Conservation (phyloP, 2,888 invertebrate species). For the Imbricaverruca yamaguchii region DNA sequence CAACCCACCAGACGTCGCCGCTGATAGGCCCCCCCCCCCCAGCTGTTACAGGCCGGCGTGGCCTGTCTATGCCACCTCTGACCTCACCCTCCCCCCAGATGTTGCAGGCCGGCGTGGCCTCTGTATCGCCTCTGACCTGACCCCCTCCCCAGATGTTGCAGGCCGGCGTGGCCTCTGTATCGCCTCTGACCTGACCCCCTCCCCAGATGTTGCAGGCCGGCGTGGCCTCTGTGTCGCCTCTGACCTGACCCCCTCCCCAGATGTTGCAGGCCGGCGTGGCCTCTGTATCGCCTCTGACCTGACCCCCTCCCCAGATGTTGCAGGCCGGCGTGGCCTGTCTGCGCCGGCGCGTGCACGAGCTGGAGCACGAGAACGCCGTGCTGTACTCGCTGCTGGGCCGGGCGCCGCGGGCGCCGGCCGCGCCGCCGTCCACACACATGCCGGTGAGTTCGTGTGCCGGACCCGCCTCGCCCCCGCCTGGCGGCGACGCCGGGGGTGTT, state of each 20-base stretch:
- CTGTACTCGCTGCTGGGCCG: conserved; percentile 51
- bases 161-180: too few species aligned
- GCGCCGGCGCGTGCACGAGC: conserved; percentile 63
- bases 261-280: conserved; percentile 68
- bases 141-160: conserved; percentile 39
- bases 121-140: conserved; percentile 42
- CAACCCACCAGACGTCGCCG: conserved; percentile 46
- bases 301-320: conserved; percentile 51
- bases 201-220: too few species aligned
- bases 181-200: too few species aligned
- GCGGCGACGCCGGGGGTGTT: neutral
- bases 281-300: conserved; percentile 44
- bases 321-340: conserved; percentile 68
- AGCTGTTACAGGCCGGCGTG: too few species aligned
- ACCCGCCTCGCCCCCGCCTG: neutral
- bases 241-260: conserved; percentile 37
- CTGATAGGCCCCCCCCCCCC: too few species aligned
- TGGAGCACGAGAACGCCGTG: conserved; percentile 68
- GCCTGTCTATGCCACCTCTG: too few species aligned
- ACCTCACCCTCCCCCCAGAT: conserved; percentile 43
- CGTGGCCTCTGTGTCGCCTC: too few species aligned
- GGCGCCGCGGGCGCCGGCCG: conserved; percentile 4
- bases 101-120: conserved; percentile 66
- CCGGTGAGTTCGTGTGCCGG: neutral
- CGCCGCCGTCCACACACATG: neutral